Evolutionary conservation across 2,113 vertebrate species (phyloP).

Genomic region (Anoplopoma fimbria): DNA sequence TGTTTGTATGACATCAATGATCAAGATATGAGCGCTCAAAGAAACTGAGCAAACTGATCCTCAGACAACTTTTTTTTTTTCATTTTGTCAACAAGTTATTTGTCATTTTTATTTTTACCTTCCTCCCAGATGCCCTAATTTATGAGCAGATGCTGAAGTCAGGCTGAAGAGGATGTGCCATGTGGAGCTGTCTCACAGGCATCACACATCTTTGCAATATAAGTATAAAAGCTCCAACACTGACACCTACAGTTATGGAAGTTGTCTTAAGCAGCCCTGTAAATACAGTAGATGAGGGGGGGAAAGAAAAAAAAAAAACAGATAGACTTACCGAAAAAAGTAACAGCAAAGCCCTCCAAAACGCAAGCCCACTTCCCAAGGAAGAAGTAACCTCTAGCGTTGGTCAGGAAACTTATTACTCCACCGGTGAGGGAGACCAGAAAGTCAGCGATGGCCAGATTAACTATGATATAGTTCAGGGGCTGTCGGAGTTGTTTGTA

Average conservation of each 20-base stretch:
- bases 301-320: background rate
- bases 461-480: conserved; percentile 92
- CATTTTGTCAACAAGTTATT: background rate
- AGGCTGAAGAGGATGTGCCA: background rate
- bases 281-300: background rate
- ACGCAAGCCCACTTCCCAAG: conserved; percentile 90
- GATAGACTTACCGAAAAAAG: conserved; percentile 90
- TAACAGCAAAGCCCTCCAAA: conserved; percentile 92
- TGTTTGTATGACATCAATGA: background rate
- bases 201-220: background rate
- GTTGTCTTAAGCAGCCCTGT: background rate
- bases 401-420: conserved; percentile 89
- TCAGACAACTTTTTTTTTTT: background rate
- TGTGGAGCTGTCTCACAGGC: background rate
- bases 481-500: conserved; percentile 90
- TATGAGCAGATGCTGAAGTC: conserved; percentile 15
- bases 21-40: background rate
- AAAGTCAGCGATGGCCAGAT: conserved; percentile 91
- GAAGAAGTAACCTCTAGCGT: conserved; percentile 91
- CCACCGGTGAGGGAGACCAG: conserved; percentile 89
- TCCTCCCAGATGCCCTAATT: background rate
- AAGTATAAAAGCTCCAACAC: conserved; percentile 8
- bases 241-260: conserved; percentile 47
- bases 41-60: background rate
- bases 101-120: conserved; percentile 1